These are phyloP conservation scores for Sternotherus odoratus DNA, from an alignment of 2,797 vertebrate species.

Conservation along the genomic window DNA sequence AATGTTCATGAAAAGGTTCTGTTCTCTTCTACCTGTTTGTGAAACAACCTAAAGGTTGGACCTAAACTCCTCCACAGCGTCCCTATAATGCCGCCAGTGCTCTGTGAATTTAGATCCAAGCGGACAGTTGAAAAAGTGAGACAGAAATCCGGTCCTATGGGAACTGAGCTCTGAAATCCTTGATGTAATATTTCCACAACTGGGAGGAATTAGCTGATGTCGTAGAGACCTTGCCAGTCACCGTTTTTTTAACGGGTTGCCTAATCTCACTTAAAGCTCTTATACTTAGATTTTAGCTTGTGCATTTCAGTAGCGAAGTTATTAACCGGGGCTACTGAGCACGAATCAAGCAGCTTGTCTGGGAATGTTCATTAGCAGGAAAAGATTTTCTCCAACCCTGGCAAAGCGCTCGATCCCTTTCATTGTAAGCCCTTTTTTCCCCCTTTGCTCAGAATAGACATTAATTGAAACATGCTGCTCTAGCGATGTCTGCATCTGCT, in stretches of 20 bases:
- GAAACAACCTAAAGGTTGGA: not conserved
- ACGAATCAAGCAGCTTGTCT: not conserved
- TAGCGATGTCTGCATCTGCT: conserved; percentile 24
- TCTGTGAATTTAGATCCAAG: not conserved
- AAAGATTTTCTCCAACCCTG: conserved; percentile 26
- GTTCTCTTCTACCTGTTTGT: not conserved
- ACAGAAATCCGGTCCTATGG: rapidly evolving
- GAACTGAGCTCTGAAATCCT: not conserved
- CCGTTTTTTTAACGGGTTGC: not conserved
- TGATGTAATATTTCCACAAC: not conserved
- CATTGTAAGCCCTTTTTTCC: conserved; percentile 2
- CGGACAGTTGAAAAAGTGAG: not conserved
- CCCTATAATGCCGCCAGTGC: not conserved
- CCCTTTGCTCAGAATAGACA: conserved; percentile 20
- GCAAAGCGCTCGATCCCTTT: conserved; percentile 42
- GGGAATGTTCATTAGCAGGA: not conserved
- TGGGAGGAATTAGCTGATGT: not conserved
- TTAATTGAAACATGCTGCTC: conserved; percentile 28
- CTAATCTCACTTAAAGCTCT: not conserved
- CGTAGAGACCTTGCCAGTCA: not conserved
- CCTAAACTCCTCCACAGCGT: not conserved
- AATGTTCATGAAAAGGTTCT: not conserved
- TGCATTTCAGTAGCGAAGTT: not conserved
- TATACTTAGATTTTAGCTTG: not conserved
- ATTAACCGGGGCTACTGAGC: conserved; percentile 25